phyloP scores from a whole-genome alignment of 2,797 vertebrate genomes.

The Oceanodroma leucorhoa region DNA sequence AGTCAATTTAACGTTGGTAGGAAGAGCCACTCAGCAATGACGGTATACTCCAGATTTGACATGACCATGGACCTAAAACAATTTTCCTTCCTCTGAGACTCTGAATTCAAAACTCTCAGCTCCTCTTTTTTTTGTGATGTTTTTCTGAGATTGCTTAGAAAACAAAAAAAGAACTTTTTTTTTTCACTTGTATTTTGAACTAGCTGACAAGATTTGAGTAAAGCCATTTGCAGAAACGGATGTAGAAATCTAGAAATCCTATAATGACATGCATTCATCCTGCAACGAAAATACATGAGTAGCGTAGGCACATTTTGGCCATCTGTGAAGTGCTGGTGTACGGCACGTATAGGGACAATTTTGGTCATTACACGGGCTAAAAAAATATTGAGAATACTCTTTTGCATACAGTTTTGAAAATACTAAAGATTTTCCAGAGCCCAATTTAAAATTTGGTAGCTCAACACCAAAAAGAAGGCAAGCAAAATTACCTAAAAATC shows the following conservation, averaged over 20 bases:
- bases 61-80: not conserved
- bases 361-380: not conserved
- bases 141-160: not conserved
- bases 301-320: not conserved
- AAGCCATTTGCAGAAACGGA: not conserved
- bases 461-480: not conserved
- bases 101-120: not conserved
- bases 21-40: not conserved
- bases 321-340: not conserved
- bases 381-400: not conserved
- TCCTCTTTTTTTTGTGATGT: not conserved
- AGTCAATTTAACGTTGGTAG: not conserved
- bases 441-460: not conserved
- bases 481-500: not conserved
- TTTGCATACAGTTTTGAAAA: not conserved
- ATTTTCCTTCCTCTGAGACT: not conserved
- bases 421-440: not conserved
- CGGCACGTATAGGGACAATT: not conserved
- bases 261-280: not conserved
- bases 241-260: not conserved
- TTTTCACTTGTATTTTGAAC: not conserved
- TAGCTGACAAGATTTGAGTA: not conserved
- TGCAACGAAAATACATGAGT: not conserved
- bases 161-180: not conserved
- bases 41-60: not conserved